A percentile compares a stretch with the other conserved stretches of the same genome.
These are phyloP conservation scores for Neopelma chrysocephalum DNA, from an alignment of 2,797 vertebrate genomes.

Conservation along the genomic window DNA sequence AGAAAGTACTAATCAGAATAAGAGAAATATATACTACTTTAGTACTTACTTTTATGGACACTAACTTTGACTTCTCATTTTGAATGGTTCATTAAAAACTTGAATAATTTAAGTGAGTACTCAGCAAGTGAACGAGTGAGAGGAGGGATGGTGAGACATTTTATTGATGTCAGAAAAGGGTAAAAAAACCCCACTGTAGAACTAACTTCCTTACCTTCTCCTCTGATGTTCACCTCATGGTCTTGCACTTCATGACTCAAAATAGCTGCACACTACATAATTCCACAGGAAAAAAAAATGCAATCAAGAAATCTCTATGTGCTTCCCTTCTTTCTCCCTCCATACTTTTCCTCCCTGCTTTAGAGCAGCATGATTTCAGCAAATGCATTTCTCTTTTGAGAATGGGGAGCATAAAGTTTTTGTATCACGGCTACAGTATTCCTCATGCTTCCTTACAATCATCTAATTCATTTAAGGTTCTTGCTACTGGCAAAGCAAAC, in stretches of 20 bases:
- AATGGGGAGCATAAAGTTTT: background rate
- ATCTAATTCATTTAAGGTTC: conserved; percentile 8
- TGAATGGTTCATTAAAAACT: background rate
- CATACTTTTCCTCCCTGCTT: background rate
- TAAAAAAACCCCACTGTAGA: background rate
- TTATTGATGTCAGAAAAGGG: background rate
- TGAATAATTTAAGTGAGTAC: background rate
- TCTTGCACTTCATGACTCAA: background rate
- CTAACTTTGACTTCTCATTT: background rate
- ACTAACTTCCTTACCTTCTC: background rate
- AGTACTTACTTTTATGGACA: background rate
- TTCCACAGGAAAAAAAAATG: background rate
- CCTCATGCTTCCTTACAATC: background rate
- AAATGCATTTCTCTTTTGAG: background rate
- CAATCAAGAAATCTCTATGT: background rate
- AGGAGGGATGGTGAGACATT: background rate
- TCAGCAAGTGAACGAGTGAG: background rate
- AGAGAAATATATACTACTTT: background rate
- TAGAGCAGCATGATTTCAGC: background rate
- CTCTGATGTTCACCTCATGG: background rate
- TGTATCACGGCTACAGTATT: background rate
- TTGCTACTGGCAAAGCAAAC: background rate
- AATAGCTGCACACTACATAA: background rate
- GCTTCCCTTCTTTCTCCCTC: background rate
- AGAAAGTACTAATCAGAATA: background rate